Conservation (phyloP, 2,113 vertebrate species). For the Colius striatus region DNA sequence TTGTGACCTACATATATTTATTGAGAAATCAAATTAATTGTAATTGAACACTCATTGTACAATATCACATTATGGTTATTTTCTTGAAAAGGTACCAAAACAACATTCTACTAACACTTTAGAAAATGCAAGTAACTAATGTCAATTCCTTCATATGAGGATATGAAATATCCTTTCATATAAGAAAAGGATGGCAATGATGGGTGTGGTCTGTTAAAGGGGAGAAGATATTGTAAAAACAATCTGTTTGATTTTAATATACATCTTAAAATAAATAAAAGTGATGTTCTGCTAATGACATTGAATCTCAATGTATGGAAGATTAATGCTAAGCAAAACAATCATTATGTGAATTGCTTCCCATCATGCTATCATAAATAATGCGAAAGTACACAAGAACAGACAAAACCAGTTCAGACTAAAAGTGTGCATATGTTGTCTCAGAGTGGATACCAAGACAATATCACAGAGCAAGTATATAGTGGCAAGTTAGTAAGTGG, state of each 20-base stretch:
- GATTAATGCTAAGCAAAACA: not conserved
- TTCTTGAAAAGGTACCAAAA: not conserved
- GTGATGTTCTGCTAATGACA: not conserved
- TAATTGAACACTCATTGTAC: not conserved
- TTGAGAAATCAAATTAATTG: not conserved
- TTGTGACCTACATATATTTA: slow-evolving; percentile 81
- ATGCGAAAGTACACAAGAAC: not conserved
- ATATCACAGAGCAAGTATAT: not conserved
- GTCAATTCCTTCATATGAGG: not conserved
- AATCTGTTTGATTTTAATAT: not conserved
- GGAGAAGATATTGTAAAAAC: not conserved
- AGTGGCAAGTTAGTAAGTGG: not conserved
- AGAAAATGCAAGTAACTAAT: not conserved
- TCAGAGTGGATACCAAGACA: not conserved
- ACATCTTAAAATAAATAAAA: not conserved
- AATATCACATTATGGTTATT: not conserved
- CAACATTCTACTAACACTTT: not conserved
- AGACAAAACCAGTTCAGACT: not conserved
- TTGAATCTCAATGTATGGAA: not conserved
- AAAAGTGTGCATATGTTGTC: not conserved
- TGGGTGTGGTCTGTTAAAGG: not conserved
- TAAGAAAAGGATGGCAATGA: not conserved
- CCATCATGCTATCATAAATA: not conserved
- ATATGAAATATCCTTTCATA: too few species aligned
- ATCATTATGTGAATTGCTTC: not conserved